Base-by-base conservation (phyloP, 2,888 invertebrate species). In the Malthinus seriepunctatus region DNA sequence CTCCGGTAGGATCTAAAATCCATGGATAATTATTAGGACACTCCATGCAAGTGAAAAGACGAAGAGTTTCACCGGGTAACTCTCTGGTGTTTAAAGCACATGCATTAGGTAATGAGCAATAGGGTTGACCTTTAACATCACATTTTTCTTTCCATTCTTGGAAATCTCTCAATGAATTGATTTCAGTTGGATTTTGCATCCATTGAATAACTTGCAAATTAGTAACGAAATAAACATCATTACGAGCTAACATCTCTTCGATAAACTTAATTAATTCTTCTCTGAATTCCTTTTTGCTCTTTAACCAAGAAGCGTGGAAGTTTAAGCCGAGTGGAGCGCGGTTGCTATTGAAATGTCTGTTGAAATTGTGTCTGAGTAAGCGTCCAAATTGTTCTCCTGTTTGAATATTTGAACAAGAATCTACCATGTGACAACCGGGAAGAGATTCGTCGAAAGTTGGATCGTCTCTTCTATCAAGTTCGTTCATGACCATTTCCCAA, bases 401-500 rank as follows among this genome's bases (percentile, higher is more conserved):
- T 79, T 93, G 93, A 67, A 95, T 89, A 81, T 95, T 95, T 31
- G 94, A 93, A 80, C 95, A 95, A 31, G 94, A 94, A 77, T 95
- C 95, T 0, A 95, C 94, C 84, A 95, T 93, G 79, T 95, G 94
- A 79, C 95, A 95, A 86, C 95, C 93, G 34, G 95, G 94, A 56
- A 95, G 83, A 3, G 92, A 92, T 78, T 95, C 95, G 73, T 95
- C 95, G 76, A 95, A 95, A 4, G 91, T 91, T 3, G 95, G 95
- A 74, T 95, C 95, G 77, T 95, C 95, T 78, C 95, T 87, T 78
- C 95, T 87, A 80, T 95, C 95, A 69, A 95, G 80, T 77, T 95
- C 95, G 76, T 95, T 95, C 93, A 95, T 93, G 50, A 95, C 95
- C 88, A 95, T 95, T 81, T 95, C 95, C 95, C 95, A 95, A 38